Base-by-base conservation (phyloP, 1,140 invertebrate genomes). In the Trissolcus basalis region DNA sequence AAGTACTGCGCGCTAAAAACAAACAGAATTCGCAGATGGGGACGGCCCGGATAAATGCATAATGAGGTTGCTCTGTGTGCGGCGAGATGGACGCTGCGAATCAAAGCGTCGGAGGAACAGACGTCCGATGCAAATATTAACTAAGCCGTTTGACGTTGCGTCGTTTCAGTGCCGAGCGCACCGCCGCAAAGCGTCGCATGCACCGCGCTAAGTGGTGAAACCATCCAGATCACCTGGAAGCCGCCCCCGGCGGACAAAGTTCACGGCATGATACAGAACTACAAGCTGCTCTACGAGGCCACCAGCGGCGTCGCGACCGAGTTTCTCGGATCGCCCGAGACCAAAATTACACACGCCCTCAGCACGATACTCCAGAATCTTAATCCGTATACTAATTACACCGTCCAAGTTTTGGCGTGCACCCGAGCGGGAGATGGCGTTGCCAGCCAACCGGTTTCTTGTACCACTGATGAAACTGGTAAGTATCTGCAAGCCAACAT, bases 231-330 rank as follows among this genome's bases (percentile, higher is more conserved):
- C 43, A 91, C 92, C 4, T 96, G 94, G 94, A 91, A 91, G 53
- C 91, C 93, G 1, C 94, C 94, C 0, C 92, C 92, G 0, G 85
- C 90, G 16, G 90, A 92, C 60, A 90, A 91, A 36, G 89, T 91
- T 77, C 92, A 95, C 78, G 95, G 95, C 9, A 88, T 94, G 48
- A 91, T 96, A 39, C 92, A 93, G 80, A 94, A 94, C 0, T 96
- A 95, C 88, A 94, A 94, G 84, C 86, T 96, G 43, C 90, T 94
- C 19, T 95, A 94, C 82, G 93, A 94, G 49, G 91, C 93, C 9
- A 90, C 80, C 39, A 81, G 73, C 45, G 67, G 71, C 35, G 53
- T 65, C 10, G 64, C 79, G 33, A 61, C 15, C 27, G 82, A 84
- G 27, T 81, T 86, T 49, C 83, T 90, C 80, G 89, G 81, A 79